Evolutionary conservation across 2,888 invertebrate genomes (phyloP), one percentile per base, ranked within the genome.

Genomic region (Agriopis aurantiaria): DNA sequence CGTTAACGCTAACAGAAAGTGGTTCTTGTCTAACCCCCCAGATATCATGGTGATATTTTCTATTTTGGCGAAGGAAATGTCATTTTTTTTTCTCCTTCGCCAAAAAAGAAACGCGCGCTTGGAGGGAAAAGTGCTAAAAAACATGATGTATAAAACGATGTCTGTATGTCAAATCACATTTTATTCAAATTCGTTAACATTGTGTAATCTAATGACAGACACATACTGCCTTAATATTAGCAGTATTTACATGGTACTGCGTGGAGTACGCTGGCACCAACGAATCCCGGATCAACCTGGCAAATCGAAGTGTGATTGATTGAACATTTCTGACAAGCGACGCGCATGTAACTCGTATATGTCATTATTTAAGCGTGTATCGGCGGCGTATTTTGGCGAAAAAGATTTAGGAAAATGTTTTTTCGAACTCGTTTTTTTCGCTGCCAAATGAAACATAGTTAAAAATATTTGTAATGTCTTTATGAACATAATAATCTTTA

Each of bases 301-400:
- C 43, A 52, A 23, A 14, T 62, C 17, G 52, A 14, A 52, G 43
- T 43, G 12, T 12, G 45, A 52, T 62, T 43, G 23, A 62, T 62
- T 52, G 45, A 4, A 40, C 3, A 11, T 60, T 49, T 40, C 8
- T 43, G 61, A 52, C 17, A 41, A 58, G 11, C 9, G 23, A 46
- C 58, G 45, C 43, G 56, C 7, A 3, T 17, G 17, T 1, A 51
- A 43, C 56, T 43, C 56, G 56, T 43, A 14, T 56, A 41, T 23
- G 9, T 23, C 33, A 51, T 52, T 7, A 11, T 49, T 14, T 49
- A 8, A 8, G 48, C 12, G n/a, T 33, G 4, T 33, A 33, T 33
- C 33, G 33, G 33, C 33, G 33, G 33, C 33, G 33, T 33, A 33
- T 33, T 33, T 10, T 12, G 5, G 12, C 5, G 11, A 46, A 46